These are phyloP conservation scores for Macrocentrus cingulum DNA, from an alignment of 1,140 invertebrate genomes.

Conservation along the genomic window DNA sequence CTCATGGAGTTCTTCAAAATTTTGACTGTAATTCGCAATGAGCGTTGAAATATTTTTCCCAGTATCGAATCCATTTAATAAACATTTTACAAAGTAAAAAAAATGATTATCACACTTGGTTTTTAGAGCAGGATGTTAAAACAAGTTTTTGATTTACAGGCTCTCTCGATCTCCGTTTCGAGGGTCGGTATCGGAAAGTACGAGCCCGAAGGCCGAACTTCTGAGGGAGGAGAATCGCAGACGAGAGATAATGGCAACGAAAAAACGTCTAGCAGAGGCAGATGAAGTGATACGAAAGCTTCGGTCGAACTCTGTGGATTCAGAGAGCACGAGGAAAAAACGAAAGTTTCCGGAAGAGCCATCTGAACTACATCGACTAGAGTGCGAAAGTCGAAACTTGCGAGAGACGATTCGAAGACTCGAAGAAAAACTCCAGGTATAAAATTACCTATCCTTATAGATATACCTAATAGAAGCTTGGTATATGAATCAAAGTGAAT, in stretches of 20 bases:
- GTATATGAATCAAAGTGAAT: neutral
- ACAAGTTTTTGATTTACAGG: conserved; percentile 30
- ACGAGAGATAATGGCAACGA: conserved; percentile 39
- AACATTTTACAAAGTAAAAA: too few species aligned
- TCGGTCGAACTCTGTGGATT: conserved; percentile 34
- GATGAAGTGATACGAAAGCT: conserved; percentile 43
- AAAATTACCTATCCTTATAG: conserved; percentile 17
- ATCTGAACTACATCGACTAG: conserved; percentile 34
- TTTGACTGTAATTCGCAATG: too few species aligned
- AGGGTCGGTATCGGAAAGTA: conserved; percentile 11
- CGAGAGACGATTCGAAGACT: conserved; percentile 40
- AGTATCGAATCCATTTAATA: too few species aligned
- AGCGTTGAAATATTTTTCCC: too few species aligned
- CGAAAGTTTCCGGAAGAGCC: conserved; percentile 23
- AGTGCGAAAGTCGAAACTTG: conserved; percentile 39
- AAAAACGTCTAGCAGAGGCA: conserved; percentile 42
- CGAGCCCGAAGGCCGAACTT: conserved; percentile 36
- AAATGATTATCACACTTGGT: too few species aligned
- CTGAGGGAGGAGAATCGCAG: conserved; percentile 42
- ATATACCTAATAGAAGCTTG: neutral
- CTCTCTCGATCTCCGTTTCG: conserved; percentile 34
- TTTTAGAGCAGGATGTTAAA: too few species aligned
- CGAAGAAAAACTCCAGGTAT: conserved; percentile 45
- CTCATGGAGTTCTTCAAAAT: too few species aligned
- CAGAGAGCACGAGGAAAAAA: conserved; percentile 28